Percentiles rank a stretch among this genome's conserved stretches.
phyloP scores from a whole-genome alignment of 1,140 invertebrate species.

The Protaetia brevitarsis region DNA sequence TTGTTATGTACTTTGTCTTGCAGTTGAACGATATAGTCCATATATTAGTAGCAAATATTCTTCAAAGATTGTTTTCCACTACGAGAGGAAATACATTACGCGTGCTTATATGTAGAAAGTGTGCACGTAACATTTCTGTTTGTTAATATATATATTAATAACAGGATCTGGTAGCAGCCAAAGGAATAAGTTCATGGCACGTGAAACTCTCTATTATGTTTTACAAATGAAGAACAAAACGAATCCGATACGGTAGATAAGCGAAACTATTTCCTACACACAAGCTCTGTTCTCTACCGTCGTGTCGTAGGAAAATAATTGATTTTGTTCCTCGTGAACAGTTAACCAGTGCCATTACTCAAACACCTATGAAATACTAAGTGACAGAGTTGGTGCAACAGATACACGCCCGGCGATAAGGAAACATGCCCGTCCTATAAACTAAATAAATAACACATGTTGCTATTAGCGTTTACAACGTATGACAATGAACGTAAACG shows the following conservation, averaged over 20 bases:
- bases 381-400: slow-evolving; percentile 4
- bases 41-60: not conserved
- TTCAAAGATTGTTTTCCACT: not conserved
- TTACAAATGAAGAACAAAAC: slow-evolving; percentile 5
- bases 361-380: slow-evolving; percentile 15
- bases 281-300: not conserved
- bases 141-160: too few species aligned
- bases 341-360: not conserved
- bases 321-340: not conserved
- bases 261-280: slow-evolving; percentile 6
- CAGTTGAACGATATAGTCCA: not conserved
- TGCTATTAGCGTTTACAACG: slow-evolving; percentile 8
- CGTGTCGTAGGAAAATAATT: not conserved
- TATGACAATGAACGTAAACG: slow-evolving; percentile 5
- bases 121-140: not conserved
- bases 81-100: not conserved
- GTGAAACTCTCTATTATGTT: not conserved
- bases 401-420: not conserved
- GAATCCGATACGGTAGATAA: not conserved
- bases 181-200: not conserved
- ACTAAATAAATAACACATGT: slow-evolving; percentile 17
- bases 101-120: not conserved
- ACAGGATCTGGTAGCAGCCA: not conserved
- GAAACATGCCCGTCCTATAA: slow-evolving; percentile 10
- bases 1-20: too few species aligned